Conservation (phyloP, 2,888 invertebrate genomes). For the Agrotis segetum region DNA sequence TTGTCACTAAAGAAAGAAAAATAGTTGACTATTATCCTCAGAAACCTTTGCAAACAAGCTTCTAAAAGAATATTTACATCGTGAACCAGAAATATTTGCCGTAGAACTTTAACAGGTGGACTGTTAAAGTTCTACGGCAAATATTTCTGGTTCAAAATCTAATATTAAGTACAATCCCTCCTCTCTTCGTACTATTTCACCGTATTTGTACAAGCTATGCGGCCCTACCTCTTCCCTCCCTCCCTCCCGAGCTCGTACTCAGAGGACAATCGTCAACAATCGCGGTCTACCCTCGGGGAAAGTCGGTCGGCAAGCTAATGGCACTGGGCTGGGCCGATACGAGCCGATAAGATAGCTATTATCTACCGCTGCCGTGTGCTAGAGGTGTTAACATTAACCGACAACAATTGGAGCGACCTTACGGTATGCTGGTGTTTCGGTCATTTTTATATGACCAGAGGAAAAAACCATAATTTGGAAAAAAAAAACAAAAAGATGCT, state of each 20-base stretch:
- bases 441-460: too few relatives aligned
- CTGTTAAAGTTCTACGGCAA: not conserved
- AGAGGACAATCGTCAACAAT: constrained; percentile 80
- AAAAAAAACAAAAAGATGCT: not conserved
- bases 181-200: constrained; percentile 1
- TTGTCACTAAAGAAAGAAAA: not conserved
- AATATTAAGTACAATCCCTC: not conserved
- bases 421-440: constrained; percentile 7
- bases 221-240: constrained; percentile 50
- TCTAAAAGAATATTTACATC: too few relatives aligned
- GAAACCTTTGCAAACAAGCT: too few relatives aligned
- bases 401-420: constrained; percentile 60
- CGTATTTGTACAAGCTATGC: constrained; percentile 47
- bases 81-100: too few relatives aligned
- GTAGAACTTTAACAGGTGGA: too few relatives aligned
- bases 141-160: not conserved
- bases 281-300: constrained; percentile 80
- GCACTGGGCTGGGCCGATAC: constrained; percentile 78
- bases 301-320: constrained; percentile 86
- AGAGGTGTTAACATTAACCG: constrained; percentile 65
- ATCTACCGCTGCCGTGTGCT: constrained; percentile 66
- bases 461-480: too few relatives aligned
- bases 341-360: constrained; percentile 81
- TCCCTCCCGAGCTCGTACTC: constrained; percentile 55
- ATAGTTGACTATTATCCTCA: too few relatives aligned